Evolutionary conservation across 1,140 invertebrate species (phyloP).

Genomic region (Platorchestia sp.): DNA sequence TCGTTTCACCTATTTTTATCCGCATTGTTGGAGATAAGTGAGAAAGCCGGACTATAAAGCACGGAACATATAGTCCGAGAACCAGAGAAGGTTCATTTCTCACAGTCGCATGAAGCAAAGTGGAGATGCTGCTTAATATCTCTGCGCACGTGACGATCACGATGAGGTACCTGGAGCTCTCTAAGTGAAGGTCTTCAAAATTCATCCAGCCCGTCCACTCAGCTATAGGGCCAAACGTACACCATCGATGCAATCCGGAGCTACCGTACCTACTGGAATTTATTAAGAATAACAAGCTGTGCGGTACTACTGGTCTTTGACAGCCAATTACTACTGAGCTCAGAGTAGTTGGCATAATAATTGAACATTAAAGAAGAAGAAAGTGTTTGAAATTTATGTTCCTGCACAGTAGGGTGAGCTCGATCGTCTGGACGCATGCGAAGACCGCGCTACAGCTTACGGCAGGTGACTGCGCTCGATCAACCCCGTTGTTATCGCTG

Average conservation of each 20-base stretch:
- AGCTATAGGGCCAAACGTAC: not conserved
- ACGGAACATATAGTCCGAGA: not conserved
- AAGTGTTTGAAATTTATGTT: slow-evolving; percentile 5
- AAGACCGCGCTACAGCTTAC: not conserved
- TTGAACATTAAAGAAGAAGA: slow-evolving; percentile 33
- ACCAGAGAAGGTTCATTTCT: not conserved
- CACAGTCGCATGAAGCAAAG: not conserved
- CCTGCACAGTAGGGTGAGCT: not conserved
- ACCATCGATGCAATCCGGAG: not conserved
- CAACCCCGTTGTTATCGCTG: not conserved
- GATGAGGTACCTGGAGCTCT: too few relatives aligned
- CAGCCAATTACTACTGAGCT: slow-evolving; percentile 45
- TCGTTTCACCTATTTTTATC: not conserved
- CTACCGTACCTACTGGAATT: slow-evolving; percentile 4
- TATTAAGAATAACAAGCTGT: slow-evolving; percentile 6
- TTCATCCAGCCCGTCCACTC: not conserved
- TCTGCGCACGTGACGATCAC: too few relatives aligned
- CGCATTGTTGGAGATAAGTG: not conserved
- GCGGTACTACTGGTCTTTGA: not conserved
- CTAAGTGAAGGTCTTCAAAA: not conserved
- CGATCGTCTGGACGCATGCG: not conserved
- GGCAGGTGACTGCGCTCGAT: not conserved
- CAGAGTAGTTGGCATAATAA: slow-evolving; percentile 26
- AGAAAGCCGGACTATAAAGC: not conserved
- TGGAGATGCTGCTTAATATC: too few relatives aligned